Evolutionary conservation across 2,888 invertebrate genomes (phyloP).

Genomic region (Geotrupes spiniger): DNA sequence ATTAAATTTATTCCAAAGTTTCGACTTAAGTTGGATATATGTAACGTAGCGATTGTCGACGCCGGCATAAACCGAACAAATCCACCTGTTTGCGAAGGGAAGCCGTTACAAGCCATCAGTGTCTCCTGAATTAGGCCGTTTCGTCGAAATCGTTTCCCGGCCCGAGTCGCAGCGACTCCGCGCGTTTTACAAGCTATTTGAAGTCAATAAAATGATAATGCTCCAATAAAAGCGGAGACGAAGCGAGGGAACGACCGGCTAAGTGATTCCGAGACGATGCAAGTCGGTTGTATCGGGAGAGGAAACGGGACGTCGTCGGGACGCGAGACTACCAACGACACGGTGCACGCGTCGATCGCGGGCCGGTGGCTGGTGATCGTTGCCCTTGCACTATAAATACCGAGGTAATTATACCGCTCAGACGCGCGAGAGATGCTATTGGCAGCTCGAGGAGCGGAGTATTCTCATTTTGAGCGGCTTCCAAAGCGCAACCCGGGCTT

Average conservation of each 20-base stretch:
- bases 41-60: too few species aligned
- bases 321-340: background rate
- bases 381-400: conserved; percentile 51
- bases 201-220: conserved; percentile 56
- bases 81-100: conserved; percentile 51
- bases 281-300: conserved; percentile 50
- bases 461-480: conserved; percentile 49
- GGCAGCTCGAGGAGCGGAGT: conserved; percentile 46
- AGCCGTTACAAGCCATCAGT: conserved; percentile 53
- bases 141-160: conserved; percentile 49
- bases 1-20: too few species aligned
- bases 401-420: conserved; percentile 48
- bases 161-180: conserved; percentile 45
- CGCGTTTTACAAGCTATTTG: conserved; percentile 57
- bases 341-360: conserved; percentile 16
- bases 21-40: too few species aligned
- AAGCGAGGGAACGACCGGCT: conserved; percentile 43
- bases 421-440: conserved; percentile 48
- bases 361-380: conserved; percentile 39
- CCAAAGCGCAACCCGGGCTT: conserved; percentile 46
- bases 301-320: conserved; percentile 30
- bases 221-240: conserved; percentile 51
- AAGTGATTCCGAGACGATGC: conserved; percentile 50
- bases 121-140: conserved; percentile 54
- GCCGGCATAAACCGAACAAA: conserved; percentile 29